These are phyloP conservation scores for Lipotes vexillifer DNA, from an alignment of 2,113 vertebrate genomes.

Conservation along the genomic window DNA sequence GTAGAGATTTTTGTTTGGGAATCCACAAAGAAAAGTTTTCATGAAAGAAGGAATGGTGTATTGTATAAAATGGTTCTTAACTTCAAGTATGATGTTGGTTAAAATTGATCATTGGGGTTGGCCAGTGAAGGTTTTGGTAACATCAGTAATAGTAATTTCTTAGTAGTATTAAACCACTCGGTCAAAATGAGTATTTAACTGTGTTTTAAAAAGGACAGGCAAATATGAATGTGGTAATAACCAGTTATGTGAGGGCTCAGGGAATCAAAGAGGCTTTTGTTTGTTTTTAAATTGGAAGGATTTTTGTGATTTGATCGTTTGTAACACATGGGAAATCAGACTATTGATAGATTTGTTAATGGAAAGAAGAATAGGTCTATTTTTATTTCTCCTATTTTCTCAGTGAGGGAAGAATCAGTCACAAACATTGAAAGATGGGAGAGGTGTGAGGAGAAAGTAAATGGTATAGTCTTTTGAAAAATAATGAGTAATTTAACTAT, in stretches of 20 bases:
- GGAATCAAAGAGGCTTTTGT: not conserved
- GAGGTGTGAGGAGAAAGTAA: not conserved
- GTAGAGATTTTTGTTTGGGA: not conserved
- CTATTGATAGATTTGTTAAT: not conserved
- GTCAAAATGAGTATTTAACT: not conserved
- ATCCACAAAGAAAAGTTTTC: not conserved
- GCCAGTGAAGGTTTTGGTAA: not conserved
- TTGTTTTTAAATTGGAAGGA: not conserved
- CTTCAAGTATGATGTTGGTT: not conserved
- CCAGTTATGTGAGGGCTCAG: not conserved
- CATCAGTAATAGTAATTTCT: not conserved
- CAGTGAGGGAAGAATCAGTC: not conserved
- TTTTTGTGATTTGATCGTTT: not conserved
- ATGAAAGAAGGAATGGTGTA: not conserved
- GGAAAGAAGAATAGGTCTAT: not conserved
- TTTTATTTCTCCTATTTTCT: no score
- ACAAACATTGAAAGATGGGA: not conserved
- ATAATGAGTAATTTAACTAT: not conserved
- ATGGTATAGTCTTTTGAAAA: not conserved
- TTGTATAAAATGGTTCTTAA: not conserved
- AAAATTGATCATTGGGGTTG: not conserved
- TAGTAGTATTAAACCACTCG: not conserved
- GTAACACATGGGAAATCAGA: not conserved
- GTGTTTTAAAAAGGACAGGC: not conserved
- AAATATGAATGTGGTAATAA: not conserved